These are phyloP conservation scores for Drosophila bipectinata DNA, from an alignment of 1,140 invertebrate genomes.

Conservation along the genomic window DNA sequence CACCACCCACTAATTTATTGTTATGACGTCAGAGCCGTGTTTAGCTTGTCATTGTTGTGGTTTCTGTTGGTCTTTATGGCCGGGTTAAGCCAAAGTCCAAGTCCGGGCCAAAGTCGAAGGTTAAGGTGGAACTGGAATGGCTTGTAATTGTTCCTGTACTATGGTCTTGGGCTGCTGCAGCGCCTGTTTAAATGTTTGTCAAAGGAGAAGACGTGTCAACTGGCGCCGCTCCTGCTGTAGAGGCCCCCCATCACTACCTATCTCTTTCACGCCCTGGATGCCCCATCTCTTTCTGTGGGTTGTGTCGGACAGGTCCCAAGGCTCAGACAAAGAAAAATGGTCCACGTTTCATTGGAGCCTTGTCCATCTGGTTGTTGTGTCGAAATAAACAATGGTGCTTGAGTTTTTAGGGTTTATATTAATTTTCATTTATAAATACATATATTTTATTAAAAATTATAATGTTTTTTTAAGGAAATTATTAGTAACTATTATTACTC, in stretches of 20 bases:
- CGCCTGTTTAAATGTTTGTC: slow-evolving; percentile 74
- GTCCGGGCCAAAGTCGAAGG: slow-evolving; percentile 21
- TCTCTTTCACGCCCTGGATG: background rate
- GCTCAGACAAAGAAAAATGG: slow-evolving; percentile 70
- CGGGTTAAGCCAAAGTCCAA: background rate
- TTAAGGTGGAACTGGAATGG: slow-evolving; percentile 57
- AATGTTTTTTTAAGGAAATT: too few species aligned
- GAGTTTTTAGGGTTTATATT: background rate
- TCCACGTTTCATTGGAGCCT: slow-evolving; percentile 64
- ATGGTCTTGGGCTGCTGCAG: slow-evolving; percentile 21
- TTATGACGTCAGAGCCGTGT: slow-evolving; percentile 61
- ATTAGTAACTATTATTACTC: too few species aligned
- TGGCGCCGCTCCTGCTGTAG: slow-evolving; percentile 52
- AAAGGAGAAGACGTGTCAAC: slow-evolving; percentile 70
- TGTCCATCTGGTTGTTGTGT: slow-evolving; percentile 48
- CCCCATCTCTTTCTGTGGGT: background rate
- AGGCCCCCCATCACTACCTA: too few species aligned
- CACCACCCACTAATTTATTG: slow-evolving; percentile 59
- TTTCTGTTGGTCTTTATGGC: slow-evolving; percentile 7
- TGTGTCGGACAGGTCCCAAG: slow-evolving; percentile 31
- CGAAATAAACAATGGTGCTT: background rate
- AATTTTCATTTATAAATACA: too few species aligned
- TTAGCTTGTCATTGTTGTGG: background rate
- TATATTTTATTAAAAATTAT: too few species aligned
- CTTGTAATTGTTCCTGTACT: slow-evolving; percentile 63